Evolutionary conservation across 2,888 invertebrate species (phyloP), one percentile per base, ranked within the genome.

Genomic region (Pristionchus japonicus): DNA sequence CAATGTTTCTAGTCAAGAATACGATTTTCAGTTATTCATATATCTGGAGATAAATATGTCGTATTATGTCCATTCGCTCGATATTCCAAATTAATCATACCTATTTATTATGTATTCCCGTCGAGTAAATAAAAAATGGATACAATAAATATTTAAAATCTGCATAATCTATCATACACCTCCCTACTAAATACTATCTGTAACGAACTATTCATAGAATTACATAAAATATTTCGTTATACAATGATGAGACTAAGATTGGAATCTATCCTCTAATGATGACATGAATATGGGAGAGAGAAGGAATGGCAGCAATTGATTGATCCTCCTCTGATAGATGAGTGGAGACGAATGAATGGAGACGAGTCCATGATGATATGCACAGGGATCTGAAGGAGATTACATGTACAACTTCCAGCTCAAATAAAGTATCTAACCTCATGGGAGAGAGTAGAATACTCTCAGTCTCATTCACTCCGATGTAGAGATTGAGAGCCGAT

Each of bases 391-490:
- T 80, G 0, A 40, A 47, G 17, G 11, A 37, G 31, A 34, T 11
- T 11, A 31, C 31, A 9, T n/a, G 13, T 83, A 6, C 31, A 11
- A 23, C 13, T 34, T n/a, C 9, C 40, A 23, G 34, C 43, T 37
- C 4, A 27, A 82, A 23, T 17, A 15, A 9, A 20, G 6, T 20
- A 27, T 11, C 40, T 7, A 97, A 97, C 95, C 97, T 96, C 84
- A 99, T 97, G 2, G 98, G 98, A 88, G 98, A 96, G 93, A 99
- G 98, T 17, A 99, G 96, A 93, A 99, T 98, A 93, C 97, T 97
- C 95, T 99, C 99, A 0, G 99, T 99, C 95, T 99, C 99, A 91
- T 97, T 96, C 95, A 98, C 99, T 23, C 98, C 97, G 87, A 99
- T 96, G 95, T 99, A 99, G 0, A 99, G 96, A 91, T 97, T 97